Evolutionary conservation across 2,797 vertebrate species (phyloP).

Genomic region (Echiichthys vipera): DNA sequence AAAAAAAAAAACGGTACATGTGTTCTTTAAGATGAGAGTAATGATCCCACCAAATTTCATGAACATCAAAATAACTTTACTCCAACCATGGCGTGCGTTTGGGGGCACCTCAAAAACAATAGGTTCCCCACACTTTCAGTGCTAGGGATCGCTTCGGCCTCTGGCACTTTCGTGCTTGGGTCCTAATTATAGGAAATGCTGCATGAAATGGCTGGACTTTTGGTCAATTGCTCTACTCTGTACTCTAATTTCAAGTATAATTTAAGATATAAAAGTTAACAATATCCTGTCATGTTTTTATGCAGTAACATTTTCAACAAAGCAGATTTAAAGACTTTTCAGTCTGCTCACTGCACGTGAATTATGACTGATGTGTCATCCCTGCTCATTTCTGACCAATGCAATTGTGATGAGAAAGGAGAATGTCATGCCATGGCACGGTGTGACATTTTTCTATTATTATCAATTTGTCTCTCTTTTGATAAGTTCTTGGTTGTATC

Average conservation of each 20-base stretch:
- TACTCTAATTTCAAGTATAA: neutral
- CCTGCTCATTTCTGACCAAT: slow-evolving; percentile 31
- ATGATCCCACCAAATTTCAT: too few species aligned
- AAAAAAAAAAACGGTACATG: too few species aligned
- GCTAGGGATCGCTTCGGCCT: too few species aligned
- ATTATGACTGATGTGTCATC: slow-evolving; percentile 32
- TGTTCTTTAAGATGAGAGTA: too few species aligned
- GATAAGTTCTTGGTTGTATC: slow-evolving; percentile 9
- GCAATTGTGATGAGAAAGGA: slow-evolving; percentile 23
- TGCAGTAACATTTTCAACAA: neutral
- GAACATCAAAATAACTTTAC: too few species aligned
- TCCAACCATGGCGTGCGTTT: too few species aligned
- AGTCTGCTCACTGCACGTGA: neutral
- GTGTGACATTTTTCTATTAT: slow-evolving; percentile 19
- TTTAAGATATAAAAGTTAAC: neutral
- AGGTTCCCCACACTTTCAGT: too few species aligned
- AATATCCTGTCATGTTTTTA: neutral
- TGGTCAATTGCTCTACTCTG: neutral
- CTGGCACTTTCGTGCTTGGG: too few species aligned
- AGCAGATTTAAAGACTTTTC: slow-evolving; percentile 6
- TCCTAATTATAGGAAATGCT: slow-evolving; percentile 21
- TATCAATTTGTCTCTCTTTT: slow-evolving; percentile 32
- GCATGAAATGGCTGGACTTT: neutral
- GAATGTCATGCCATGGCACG: slow-evolving; percentile 4
- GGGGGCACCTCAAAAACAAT: too few species aligned